Conservation (phyloP, 2,888 invertebrate genomes). For the Trilocha varians region DNA sequence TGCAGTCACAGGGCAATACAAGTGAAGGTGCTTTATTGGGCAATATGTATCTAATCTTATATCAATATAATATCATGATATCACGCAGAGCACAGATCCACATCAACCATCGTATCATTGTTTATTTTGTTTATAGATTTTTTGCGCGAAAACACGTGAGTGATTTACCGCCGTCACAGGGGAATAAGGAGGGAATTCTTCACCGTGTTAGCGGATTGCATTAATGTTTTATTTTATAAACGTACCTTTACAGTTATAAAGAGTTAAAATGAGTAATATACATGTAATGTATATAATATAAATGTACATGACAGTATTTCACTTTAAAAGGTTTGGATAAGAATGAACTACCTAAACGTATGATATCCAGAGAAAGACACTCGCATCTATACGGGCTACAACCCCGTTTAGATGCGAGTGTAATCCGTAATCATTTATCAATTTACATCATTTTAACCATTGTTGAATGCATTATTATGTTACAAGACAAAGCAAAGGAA, state of each 20-base stretch:
- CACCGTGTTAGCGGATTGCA: conserved; percentile 50
- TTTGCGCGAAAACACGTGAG: conserved; percentile 56
- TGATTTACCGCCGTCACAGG: conserved; percentile 59
- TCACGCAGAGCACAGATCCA: not conserved
- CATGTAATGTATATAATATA: not conserved
- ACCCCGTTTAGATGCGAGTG: no score
- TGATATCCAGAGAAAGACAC: no score
- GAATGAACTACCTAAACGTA: no score
- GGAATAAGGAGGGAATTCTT: conserved; percentile 48
- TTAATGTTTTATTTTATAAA: conserved; percentile 40
- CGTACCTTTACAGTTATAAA: not conserved
- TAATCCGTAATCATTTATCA: no score
- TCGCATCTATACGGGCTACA: no score
- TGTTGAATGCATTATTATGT: no score
- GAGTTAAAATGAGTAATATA: not conserved
- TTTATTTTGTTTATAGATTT: conserved; percentile 35
- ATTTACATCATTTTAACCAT: no score
- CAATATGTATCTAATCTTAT: no score
- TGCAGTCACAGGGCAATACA: no score
- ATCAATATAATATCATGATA: not conserved
- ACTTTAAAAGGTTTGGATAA: no score
- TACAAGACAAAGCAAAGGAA: no score
- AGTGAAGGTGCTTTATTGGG: no score
- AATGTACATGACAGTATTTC: not conserved
- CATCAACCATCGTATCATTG: conserved; percentile 15